These are phyloP conservation scores for Spodoptera litura DNA, from an alignment of 1,140 invertebrate genomes.

Conservation along the genomic window DNA sequence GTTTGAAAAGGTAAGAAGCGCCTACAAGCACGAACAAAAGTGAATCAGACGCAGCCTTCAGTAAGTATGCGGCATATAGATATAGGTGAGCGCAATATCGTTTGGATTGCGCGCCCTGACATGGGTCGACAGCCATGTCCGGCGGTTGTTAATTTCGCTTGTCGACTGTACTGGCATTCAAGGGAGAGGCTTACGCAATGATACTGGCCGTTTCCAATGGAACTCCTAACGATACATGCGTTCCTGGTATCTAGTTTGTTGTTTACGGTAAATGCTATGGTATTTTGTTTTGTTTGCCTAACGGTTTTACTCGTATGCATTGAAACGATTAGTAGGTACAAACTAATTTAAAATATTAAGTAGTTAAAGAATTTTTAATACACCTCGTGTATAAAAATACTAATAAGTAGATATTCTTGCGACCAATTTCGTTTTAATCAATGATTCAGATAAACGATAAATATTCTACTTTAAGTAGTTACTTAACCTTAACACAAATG, in stretches of 20 bases:
- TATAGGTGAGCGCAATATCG: slow-evolving; percentile 52
- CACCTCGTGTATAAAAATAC: too few species aligned
- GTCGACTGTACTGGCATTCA: slow-evolving; percentile 40
- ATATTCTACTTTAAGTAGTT: too few species aligned
- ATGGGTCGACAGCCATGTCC: slow-evolving; percentile 50
- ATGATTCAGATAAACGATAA: too few species aligned
- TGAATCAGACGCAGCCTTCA: slow-evolving; percentile 9
- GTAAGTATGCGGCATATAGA: slow-evolving; percentile 28
- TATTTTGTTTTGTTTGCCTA: background rate
- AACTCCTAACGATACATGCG: background rate
- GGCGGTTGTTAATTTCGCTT: slow-evolving; percentile 55
- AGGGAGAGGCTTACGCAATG: slow-evolving; percentile 32
- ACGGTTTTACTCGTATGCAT: too few species aligned
- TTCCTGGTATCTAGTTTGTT: slow-evolving; percentile 17
- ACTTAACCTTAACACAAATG: too few species aligned
- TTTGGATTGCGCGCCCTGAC: slow-evolving; percentile 51
- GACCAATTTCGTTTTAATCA: too few species aligned
- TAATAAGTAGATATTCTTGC: too few species aligned
- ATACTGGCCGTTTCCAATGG: background rate
- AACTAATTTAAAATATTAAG: too few species aligned
- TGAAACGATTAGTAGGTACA: too few species aligned
- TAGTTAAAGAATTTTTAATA: too few species aligned
- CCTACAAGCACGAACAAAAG: background rate
- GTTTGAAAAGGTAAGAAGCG: background rate
- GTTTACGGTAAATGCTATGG: background rate